Evolutionary conservation across 2,797 vertebrate genomes (phyloP), one percentile per base, ranked within the genome.

Genomic region (Rallus crepitans): DNA sequence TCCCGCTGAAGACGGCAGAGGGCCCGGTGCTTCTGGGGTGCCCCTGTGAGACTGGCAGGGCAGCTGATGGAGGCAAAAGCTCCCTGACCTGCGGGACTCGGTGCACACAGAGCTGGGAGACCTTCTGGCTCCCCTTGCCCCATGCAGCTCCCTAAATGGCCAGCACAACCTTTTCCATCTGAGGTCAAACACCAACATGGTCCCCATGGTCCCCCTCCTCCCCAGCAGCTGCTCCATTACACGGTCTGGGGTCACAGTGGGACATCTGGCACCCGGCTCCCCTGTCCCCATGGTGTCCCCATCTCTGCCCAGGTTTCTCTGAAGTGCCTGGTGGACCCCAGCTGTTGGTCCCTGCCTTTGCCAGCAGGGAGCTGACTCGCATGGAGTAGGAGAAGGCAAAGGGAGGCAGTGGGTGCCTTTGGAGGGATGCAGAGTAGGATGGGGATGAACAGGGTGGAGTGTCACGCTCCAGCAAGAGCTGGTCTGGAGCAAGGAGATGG

Each of bases 201-300:
- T 15, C 10, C 12, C 18, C 20, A 15, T 11, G 24, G 53, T 28
- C 4, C 2, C 14, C 20, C 45, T 37, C 40, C 40, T 6, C 18
- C 9, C 27, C 3, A 37, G 1, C 23, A 60, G 50, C 37, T n/a
- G 10, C 33, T 40, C 53, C 4, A 0, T 20, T 20, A 9, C 33
- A 8, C 6, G 5, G 7, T 12, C 35, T 47, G 61, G 24, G 4
- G 8, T 69, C 2, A 1, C 55, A 16, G 60, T 15, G 42, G 23
- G 28, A 37, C 39, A 16, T 8, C 4, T 18, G 47, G 40, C 19
- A 11, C 10, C 13, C 42, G 2, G 2, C 5, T 47, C 5, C 16
- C 25, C 12, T 5, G 2, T 37, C 19, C 45, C 37, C 28, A 10
- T 1, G 21, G 17, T 48, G 33, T 6, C 39, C 42, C 0, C 0